Conservation (phyloP, 2,888 invertebrate species). For the Yponomeuta cagnagella region DNA sequence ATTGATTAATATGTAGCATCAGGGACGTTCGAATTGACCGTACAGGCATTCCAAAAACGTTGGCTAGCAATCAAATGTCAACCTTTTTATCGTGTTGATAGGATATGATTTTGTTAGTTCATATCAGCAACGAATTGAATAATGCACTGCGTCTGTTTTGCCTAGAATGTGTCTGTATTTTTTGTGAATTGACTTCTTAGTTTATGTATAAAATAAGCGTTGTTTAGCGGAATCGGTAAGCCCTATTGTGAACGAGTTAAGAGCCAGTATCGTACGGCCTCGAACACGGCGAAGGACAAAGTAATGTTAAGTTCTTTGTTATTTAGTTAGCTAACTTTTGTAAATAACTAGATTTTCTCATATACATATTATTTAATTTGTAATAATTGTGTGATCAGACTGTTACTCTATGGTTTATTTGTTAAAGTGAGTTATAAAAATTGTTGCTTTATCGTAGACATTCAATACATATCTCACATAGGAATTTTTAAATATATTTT, state of each 20-base stretch:
- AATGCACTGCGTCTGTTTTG: not conserved
- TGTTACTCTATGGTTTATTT: constrained; percentile 73
- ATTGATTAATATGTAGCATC: not conserved
- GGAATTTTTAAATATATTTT: constrained; percentile 37
- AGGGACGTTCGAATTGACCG: not conserved
- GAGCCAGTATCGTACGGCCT: not conserved
- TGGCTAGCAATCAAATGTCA: not conserved
- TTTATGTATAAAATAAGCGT: constrained; percentile 1
- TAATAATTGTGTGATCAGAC: constrained; percentile 74
- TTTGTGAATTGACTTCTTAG: not conserved
- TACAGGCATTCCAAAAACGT: constrained; percentile 4
- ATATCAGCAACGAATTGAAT: not conserved
- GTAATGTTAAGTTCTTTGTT: constrained; percentile 70
- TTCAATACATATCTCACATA: constrained; percentile 63
- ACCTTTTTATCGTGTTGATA: not conserved
- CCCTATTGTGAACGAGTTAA: not conserved
- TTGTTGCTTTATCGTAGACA: constrained; percentile 64
- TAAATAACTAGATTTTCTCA: constrained; percentile 69
- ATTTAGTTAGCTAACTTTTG: constrained; percentile 75
- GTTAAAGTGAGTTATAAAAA: constrained; percentile 53
- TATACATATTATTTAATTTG: constrained; percentile 72
- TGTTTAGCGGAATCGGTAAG: constrained; percentile 4
- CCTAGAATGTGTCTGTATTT: not conserved
- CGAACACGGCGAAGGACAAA: constrained; percentile 44
- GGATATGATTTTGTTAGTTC: not conserved